Base-by-base conservation (phyloP, 2,113 vertebrate species). In the Andinoacara biseriatus region DNA sequence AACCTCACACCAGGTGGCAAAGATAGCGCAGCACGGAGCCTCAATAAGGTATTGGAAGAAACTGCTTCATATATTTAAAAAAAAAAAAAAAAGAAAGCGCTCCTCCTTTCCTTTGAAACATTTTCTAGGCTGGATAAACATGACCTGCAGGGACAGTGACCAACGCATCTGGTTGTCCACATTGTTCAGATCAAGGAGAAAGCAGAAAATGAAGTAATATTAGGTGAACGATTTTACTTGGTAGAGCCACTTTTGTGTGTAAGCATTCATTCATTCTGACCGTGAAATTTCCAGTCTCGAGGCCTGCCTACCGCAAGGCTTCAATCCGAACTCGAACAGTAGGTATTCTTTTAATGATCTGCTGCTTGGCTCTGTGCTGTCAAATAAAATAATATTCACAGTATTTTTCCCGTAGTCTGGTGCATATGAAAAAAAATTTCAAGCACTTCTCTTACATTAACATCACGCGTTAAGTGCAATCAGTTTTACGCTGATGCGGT, bases 1-100 rank as follows among this genome's bases (percentile, higher is more conserved):
- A 99, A 99, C 93, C 94, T 99, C 78, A 99, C 98, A 3, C 98
- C 98, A 0, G 98, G 98, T 0, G 98, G 98, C 59, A 99, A 99
- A 91, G 98, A 99, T 74, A 99, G 98, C 24, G 98, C 98, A 0
- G 98, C 98, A 0, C 96, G 98, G n/a, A 99, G 98, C 91, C 91
- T 99, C 57, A 99, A 99, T 74, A 99, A 99, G 98, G 98, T 99
- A 95, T 4, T 0, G 7, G 43, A 58, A 29, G 20, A 5, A 65
- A 58, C 14, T 2, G n/a, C 2, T 49, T 29, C 49, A 29, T n/a
- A n/a, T n/a, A n/a, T n/a, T 26, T 26, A 26, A 26, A 26, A 26
- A 26, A 26, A 26, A 3, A 3, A 65, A 18, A 49, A 40, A 5
- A 18, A 58, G 15, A 11, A 43, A 22, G 20, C 60, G 38, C n/a